Percentiles rank a stretch among this genome's conserved stretches.
Evolutionary conservation across 2,113 vertebrate genomes (phyloP).

Genomic region (Carassius auratus): DNA sequence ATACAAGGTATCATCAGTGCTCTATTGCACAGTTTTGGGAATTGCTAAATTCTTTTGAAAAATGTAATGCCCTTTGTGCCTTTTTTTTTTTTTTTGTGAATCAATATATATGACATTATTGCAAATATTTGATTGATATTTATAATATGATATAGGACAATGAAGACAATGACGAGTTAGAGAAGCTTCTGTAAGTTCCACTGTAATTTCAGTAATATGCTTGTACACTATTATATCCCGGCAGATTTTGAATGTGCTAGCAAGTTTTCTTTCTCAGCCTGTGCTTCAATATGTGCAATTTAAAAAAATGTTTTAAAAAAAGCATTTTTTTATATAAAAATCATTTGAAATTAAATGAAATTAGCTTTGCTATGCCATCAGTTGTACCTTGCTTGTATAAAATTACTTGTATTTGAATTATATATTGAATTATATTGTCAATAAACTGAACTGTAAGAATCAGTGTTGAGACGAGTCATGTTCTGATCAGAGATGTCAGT

Average conservation of each 20-base stretch:
- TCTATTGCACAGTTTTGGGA: constrained; percentile 1
- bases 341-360: background rate
- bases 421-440: background rate
- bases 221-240: constrained; percentile 15
- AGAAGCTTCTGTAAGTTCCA: constrained; percentile 11
- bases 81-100: constrained; percentile 17
- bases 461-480: background rate
- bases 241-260: background rate
- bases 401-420: constrained; percentile 53
- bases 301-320: background rate
- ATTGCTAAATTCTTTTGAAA: background rate
- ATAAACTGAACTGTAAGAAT: constrained; percentile 26
- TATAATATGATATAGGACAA: background rate
- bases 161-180: background rate
- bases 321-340: too few relatives aligned
- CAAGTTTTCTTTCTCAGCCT: background rate
- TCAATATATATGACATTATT: background rate
- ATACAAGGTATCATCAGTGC: background rate
- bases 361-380: background rate
- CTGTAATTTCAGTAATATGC: constrained; percentile 22
- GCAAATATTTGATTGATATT: background rate
- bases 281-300: constrained; percentile 9
- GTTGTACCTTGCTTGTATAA: constrained; percentile 19
- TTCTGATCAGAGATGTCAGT: background rate
- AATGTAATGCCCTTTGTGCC: constrained; percentile 30